Evolutionary conservation across 2,888 invertebrate genomes (phyloP).

Genomic region (Dasypolia templi): DNA sequence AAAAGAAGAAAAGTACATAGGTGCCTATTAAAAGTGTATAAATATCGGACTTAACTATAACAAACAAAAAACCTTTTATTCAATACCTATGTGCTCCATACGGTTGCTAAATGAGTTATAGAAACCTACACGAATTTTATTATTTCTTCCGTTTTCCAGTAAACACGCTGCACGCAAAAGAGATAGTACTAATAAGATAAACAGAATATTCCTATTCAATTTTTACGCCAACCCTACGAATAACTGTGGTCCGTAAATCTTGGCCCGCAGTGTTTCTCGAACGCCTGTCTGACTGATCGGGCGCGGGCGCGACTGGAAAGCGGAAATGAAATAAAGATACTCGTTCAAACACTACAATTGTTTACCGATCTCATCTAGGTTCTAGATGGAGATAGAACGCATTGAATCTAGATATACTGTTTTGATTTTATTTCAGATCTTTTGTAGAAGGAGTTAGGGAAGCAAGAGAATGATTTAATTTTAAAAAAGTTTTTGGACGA

Average conservation of each 20-base stretch:
- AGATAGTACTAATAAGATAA: too few species aligned
- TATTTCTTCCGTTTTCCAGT: neutral
- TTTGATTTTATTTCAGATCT: neutral
- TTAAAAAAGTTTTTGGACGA: neutral
- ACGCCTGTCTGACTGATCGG: constrained; percentile 76
- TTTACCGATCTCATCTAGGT: constrained; percentile 40
- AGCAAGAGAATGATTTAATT: neutral
- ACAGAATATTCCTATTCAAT: neutral
- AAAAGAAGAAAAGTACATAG: too few species aligned
- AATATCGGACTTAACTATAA: neutral
- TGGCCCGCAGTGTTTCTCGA: constrained; percentile 69
- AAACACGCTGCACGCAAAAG: neutral
- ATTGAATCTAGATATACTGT: constrained; percentile 21
- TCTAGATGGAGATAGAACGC: constrained; percentile 3
- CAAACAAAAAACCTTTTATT: too few species aligned
- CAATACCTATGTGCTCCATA: too few species aligned
- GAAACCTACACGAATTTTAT: neutral
- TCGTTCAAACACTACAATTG: constrained; percentile 57
- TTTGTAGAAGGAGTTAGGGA: neutral
- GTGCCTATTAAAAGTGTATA: too few species aligned
- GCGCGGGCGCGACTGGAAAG: constrained; percentile 67
- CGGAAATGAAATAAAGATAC: constrained; percentile 79
- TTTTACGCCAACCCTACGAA: constrained; percentile 69
- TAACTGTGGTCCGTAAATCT: constrained; percentile 77
- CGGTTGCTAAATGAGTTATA: neutral